Evolutionary conservation across 2,888 invertebrate species (phyloP).

Genomic region (Agapetus fuscipes): DNA sequence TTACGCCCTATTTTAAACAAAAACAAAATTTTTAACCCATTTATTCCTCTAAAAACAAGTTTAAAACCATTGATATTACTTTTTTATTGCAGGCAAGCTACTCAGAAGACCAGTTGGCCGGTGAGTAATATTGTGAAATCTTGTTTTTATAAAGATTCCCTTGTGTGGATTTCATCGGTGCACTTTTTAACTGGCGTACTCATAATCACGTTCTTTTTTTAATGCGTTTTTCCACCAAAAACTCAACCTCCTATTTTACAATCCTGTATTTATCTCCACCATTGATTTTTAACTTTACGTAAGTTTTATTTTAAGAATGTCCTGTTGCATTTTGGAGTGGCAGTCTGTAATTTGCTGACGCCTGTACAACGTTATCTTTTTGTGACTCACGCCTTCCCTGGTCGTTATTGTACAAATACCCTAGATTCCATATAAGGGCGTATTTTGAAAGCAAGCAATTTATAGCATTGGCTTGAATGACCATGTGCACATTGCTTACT

Average conservation of each 20-base stretch:
- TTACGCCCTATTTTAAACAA: conserved; percentile 1
- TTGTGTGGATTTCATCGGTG: conserved; percentile 5
- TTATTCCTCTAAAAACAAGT: too few relatives aligned
- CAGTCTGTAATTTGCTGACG: conserved; percentile 15
- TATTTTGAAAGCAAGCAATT: conserved; percentile 41
- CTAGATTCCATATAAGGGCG: conserved; percentile 52
- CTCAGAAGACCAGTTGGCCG: conserved; percentile 85
- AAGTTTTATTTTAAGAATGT: background rate
- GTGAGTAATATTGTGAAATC: conserved; percentile 50
- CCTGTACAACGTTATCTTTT: conserved; percentile 18
- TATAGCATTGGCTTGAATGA: conserved; percentile 17
- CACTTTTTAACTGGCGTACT: conserved; percentile 17
- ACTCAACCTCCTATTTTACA: too few relatives aligned
- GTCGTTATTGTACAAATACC: conserved; percentile 30
- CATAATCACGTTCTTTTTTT: conserved; percentile 16
- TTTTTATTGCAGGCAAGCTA: conserved; percentile 63
- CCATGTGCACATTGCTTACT: conserved; percentile 20
- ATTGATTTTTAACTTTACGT: background rate
- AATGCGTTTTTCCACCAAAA: too few relatives aligned
- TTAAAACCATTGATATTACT: too few relatives aligned
- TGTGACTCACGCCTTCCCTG: conserved; percentile 22
- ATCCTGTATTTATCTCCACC: too few relatives aligned
- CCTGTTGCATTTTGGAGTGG: conserved; percentile 1
- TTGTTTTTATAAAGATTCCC: conserved; percentile 12
- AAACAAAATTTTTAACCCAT: too few relatives aligned